Evolutionary conservation across 2,797 vertebrate genomes (phyloP), one percentile per base, ranked within the genome.

Genomic region (Parotocinclus haroldoi): DNA sequence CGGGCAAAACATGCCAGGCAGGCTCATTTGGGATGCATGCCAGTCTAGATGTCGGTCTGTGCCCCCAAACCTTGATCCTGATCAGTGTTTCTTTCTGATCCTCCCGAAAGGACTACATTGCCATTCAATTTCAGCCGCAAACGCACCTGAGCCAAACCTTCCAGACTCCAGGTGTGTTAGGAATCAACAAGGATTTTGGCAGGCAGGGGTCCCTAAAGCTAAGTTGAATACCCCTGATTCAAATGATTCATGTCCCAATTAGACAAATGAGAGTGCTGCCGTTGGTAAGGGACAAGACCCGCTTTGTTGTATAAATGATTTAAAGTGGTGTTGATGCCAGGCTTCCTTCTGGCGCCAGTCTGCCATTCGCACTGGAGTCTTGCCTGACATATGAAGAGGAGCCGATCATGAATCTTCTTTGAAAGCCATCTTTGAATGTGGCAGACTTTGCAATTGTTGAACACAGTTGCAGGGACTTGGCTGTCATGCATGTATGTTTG

Each of bases 401-500:
- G 66, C 27, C 66, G 59, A 58, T 69, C 49, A 76, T 60, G 58
- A 55, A 56, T 71, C 12, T 65, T n/a, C n/a, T n/a, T n/a, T n/a
- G n/a, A n/a, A n/a, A n/a, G 40, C 54, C 67, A 44, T 14, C 58
- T 64, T 67, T 27, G 27, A 27, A 27, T 27, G 27, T 27, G 27
- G 27, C 54, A 65, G 19, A 58, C 63, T 69, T 66, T 44, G 9
- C 40, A 42, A 8, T 42, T 42, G 8, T 42, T 66, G 58, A 63
- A 78, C 40, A 57, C 27, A 4, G 63, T 75, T 75, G 70, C 56
- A 57, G 58, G 73, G 71, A 71, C 68, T 71, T 14, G 68, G 58
- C 51, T 13, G 40, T 61, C 40, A 38, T 45, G 13, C 42, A 59
- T 7, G 53, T 18, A 52, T 45, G 40, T 44, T 12, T 44, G 11